Conservation (phyloP, 2,113 vertebrate genomes). For the Daubentonia madagascariensis region DNA sequence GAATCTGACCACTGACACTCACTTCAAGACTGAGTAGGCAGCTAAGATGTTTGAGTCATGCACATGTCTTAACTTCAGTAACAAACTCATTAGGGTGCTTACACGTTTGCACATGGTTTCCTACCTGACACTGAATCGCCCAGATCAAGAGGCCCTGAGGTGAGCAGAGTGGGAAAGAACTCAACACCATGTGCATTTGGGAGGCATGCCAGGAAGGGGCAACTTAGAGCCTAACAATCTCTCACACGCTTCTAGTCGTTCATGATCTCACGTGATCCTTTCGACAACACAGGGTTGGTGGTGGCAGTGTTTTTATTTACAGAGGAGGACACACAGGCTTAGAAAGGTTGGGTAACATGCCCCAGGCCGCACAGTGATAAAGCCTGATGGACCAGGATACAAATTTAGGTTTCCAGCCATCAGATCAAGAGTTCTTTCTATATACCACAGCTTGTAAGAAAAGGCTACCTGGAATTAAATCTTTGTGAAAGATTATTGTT, state of each 20-base stretch:
- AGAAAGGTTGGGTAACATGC: background rate
- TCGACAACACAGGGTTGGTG: background rate
- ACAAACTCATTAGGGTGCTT: background rate
- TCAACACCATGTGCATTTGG: fast-evolving
- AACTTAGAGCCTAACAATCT: fast-evolving
- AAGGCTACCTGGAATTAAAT: background rate
- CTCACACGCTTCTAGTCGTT: fast-evolving
- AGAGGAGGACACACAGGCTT: background rate
- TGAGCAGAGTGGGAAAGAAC: background rate
- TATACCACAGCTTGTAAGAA: background rate
- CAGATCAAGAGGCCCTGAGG: background rate
- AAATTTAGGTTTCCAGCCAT: background rate
- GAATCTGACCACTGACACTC: background rate
- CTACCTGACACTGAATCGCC: background rate
- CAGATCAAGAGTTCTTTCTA: background rate
- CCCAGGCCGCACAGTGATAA: background rate
- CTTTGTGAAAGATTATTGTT: fast-evolving
- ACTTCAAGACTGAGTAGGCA: background rate
- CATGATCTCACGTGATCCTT: background rate
- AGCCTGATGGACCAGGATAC: too few species aligned
- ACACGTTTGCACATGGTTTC: background rate
- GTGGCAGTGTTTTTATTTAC: too few species aligned
- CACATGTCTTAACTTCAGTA: background rate
- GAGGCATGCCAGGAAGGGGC: background rate
- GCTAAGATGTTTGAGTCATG: fast-evolving